These are phyloP conservation scores for Pachymerium ferrugineum DNA, from an alignment of 2,888 invertebrate genomes.

Conservation along the genomic window DNA sequence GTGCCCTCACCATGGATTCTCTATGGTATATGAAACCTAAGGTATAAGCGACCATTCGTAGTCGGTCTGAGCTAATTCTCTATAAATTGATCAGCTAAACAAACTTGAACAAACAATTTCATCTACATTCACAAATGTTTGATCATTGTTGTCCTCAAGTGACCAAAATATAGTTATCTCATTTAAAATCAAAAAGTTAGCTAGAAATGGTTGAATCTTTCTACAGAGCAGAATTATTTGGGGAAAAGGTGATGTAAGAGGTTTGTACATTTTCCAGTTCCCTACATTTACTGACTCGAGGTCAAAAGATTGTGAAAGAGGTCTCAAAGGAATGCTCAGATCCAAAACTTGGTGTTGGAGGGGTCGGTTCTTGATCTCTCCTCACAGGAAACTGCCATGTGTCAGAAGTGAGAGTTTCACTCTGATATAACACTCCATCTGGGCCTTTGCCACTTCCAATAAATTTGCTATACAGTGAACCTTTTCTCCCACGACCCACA, in stretches of 20 bases:
- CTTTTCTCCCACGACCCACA: neutral
- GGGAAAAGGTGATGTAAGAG: neutral
- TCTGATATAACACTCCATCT: conserved; percentile 15
- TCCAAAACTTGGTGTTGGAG: neutral
- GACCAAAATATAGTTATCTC: no score
- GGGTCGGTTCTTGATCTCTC: neutral
- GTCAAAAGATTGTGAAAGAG: conserved; percentile 13
- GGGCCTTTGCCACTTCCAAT: conserved; percentile 3
- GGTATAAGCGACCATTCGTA: no score
- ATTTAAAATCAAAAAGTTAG: no score
- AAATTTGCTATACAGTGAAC: conserved; percentile 6
- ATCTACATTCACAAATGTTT: no score
- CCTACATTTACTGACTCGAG: neutral
- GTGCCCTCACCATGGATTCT: no score
- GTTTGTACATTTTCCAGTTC: neutral
- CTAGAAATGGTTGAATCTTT: no score
- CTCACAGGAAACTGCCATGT: conserved; percentile 12
- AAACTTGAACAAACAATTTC: no score
- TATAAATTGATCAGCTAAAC: no score
- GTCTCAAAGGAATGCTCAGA: neutral
- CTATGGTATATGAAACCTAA: no score
- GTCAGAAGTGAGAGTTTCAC: neutral
- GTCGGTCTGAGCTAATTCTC: no score
- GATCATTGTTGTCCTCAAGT: no score
- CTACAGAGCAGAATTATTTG: no score